These are phyloP conservation scores for Zootermopsis nevadensis DNA, from an alignment of 2,888 invertebrate genomes.

Conservation along the genomic window DNA sequence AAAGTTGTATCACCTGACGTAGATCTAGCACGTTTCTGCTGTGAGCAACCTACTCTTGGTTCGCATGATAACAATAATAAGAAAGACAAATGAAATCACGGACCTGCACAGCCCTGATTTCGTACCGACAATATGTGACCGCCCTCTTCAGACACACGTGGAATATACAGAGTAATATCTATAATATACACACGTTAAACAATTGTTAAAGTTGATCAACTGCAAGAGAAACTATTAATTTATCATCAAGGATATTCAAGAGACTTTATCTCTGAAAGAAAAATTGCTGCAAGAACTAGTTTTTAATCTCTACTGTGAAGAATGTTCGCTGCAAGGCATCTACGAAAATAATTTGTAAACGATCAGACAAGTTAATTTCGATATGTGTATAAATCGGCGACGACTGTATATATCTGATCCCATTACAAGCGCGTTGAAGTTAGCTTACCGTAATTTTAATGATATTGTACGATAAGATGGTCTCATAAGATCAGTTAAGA, in stretches of 20 bases:
- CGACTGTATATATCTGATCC: not conserved
- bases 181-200: not conserved
- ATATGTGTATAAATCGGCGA: not conserved
- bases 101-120: constrained; percentile 12
- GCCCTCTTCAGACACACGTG: not conserved
- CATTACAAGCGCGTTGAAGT: not conserved
- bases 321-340: not conserved
- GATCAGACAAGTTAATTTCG: constrained; percentile 16
- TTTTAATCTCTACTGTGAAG: not conserved
- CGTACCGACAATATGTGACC: not conserved
- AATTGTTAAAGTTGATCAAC: not conserved
- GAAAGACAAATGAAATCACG: constrained; percentile 44
- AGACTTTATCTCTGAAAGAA: not conserved
- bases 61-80: constrained; percentile 29
- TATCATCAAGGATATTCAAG: not conserved
- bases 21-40: not conserved
- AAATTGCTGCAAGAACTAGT: constrained; percentile 9
- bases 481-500: too few species aligned
- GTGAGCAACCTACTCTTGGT: constrained; percentile 35
- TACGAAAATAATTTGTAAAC: not conserved
- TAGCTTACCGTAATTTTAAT: too few species aligned
- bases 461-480: too few species aligned
- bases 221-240: not conserved
- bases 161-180: not conserved
- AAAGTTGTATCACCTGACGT: not conserved